These are phyloP conservation scores for Aphis gossypii DNA, from an alignment of 1,140 invertebrate genomes.

Conservation along the genomic window DNA sequence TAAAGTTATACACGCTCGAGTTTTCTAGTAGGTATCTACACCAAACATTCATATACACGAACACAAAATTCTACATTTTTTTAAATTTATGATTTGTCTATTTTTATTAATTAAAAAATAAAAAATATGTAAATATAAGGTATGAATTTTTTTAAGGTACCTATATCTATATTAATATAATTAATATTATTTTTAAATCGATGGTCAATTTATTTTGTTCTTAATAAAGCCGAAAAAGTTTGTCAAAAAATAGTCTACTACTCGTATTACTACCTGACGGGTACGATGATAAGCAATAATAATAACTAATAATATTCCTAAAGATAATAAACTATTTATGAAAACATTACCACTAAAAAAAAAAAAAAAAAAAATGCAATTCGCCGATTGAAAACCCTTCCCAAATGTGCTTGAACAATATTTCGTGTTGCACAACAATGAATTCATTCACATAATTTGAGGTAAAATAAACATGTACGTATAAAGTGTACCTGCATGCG, in stretches of 20 bases:
- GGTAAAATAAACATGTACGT: not conserved
- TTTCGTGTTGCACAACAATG: not conserved
- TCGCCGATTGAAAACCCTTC: not conserved
- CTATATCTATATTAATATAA: too few species aligned
- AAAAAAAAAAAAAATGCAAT: not conserved
- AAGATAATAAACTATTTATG: not conserved
- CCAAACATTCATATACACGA: not conserved
- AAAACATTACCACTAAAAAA: not conserved
- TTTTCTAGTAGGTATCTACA: not conserved
- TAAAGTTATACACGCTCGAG: not conserved
- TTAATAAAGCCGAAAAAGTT: not conserved
- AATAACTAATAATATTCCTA: not conserved
- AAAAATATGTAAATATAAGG: too few species aligned
- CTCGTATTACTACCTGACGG: not conserved
- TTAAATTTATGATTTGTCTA: not conserved
- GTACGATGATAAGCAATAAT: not conserved
- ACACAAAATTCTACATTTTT: not conserved
- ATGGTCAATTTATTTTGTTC: too few species aligned
- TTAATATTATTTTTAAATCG: too few species aligned
- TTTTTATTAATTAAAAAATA: not conserved
- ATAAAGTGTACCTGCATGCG: not conserved
- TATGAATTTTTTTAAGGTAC: too few species aligned
- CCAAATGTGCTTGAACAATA: not conserved
- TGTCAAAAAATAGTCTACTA: not conserved
- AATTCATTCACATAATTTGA: not conserved